Base-by-base conservation (phyloP, 1,140 invertebrate genomes). In the Temnothorax nylanderi region DNA sequence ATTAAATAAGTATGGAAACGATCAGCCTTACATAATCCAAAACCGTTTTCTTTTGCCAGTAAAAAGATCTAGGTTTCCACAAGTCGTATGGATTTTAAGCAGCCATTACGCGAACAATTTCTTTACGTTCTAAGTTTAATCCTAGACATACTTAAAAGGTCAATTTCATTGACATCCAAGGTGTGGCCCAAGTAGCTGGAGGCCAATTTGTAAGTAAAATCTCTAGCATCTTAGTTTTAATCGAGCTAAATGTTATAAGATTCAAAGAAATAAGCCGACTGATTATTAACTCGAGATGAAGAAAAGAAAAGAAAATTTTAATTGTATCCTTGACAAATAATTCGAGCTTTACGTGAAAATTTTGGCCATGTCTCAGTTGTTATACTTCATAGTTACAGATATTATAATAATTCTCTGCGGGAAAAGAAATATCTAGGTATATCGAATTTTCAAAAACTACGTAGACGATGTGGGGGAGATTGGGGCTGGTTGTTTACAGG, bases 121-220 rank as follows among this genome's bases (percentile, higher is more conserved):
- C 51, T 56, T 58, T 60, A 26, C n/a, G 4, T 75, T 75, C 13
- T 32, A 75, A 56, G 10, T 56, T 51, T 75, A 41, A 76, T 58
- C 34, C 7, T 58, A 26, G n/a, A 44, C 16, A 76, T 58, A 44
- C 7, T 26, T 58, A 41, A 74, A 34, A 60, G 21, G 69, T 49
- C 47, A 72, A 67, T 67, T 67, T 67, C n/a, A 72, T 32, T 51
- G 47, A 18, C 69, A 18, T n/a, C 6, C n/a, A 51, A 72, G 47
- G 54, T 62, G 21, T 32, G 54, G 1, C 54, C 3, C 13, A 77
- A 44, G 37, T n/a, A 62, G 37, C 34, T 5, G 7, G 34, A 76
- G 74, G 54, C n/a, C 8, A 32, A 32, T 60, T 60, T 76, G 13
- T 41, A 58, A 60, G 18, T 58, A 60, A 76, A 60, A 26, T 60